A percentile compares a stretch with the other conserved stretches of the same genome.
These are phyloP conservation scores for Melangyna quadrimaculata DNA, from an alignment of 2,888 invertebrate species.

Conservation along the genomic window DNA sequence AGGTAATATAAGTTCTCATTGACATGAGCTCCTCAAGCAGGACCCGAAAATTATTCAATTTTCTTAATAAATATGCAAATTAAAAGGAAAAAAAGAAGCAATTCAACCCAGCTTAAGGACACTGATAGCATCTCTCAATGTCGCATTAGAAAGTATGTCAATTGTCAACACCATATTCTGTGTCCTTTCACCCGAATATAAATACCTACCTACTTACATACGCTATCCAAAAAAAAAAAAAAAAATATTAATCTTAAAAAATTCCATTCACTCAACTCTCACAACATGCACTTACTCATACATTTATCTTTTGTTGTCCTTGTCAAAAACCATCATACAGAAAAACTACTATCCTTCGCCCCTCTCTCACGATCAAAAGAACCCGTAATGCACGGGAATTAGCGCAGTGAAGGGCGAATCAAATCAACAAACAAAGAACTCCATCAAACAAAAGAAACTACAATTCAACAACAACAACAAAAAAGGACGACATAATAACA, in stretches of 20 bases:
- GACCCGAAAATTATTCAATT: not conserved
- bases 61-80: conserved; percentile 21
- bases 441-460: conserved; percentile 54
- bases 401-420: conserved; percentile 68
- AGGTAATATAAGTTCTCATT: not conserved
- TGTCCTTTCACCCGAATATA: conserved; percentile 17
- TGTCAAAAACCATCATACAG: conserved; percentile 18
- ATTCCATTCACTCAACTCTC: conserved; percentile 49
- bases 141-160: conserved; percentile 44
- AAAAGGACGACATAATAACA: conserved; percentile 5
- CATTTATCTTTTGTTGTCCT: conserved; percentile 25
- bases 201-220: not conserved
- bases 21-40: not conserved
- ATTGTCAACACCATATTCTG: conserved; percentile 31
- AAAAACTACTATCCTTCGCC: conserved; percentile 9
- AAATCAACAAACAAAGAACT: conserved; percentile 70
- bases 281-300: conserved; percentile 30
- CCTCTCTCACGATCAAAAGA: conserved; percentile 41
- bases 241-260: conserved; percentile 38
- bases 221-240: not conserved
- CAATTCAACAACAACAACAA: not conserved
- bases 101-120: conserved; percentile 19
- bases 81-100: not conserved
- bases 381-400: conserved; percentile 65
- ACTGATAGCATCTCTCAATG: conserved; percentile 56